Evolutionary conservation across 2,113 vertebrate species (phyloP).

Genomic region (Cyanoramphus novaezelandiae): DNA sequence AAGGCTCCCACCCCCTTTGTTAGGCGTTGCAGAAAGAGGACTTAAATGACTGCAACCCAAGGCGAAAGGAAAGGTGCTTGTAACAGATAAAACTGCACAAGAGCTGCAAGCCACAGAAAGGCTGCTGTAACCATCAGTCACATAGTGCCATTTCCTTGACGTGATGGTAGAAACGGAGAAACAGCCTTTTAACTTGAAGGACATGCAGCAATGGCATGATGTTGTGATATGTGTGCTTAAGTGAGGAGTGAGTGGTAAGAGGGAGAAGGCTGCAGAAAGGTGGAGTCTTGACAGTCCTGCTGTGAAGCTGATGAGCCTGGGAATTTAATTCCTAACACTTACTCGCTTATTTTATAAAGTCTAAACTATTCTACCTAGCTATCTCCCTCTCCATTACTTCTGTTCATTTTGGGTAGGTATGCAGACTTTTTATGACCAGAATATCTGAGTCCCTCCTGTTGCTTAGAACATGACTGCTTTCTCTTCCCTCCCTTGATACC

Average conservation of each 20-base stretch:
- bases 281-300: not conserved
- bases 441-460: not conserved
- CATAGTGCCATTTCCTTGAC: not conserved
- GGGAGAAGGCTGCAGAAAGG: not conserved
- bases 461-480: not conserved
- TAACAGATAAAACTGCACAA: not conserved
- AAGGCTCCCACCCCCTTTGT: not conserved
- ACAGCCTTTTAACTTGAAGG: not conserved
- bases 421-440: not conserved
- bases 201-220: fast-evolving
- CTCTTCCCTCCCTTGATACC: not conserved
- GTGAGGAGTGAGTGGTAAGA: not conserved
- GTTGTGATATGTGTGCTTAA: not conserved
- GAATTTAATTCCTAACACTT: not conserved
- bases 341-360: not conserved
- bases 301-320: not conserved
- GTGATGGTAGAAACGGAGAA: not conserved
- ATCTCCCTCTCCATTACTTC: not conserved
- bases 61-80: not conserved
- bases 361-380: not conserved
- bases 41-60: not conserved
- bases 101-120: not conserved
- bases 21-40: not conserved
- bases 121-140: not conserved
- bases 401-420: not conserved